Percentiles rank a stretch among this genome's conserved stretches.
Conservation (phyloP, 2,888 invertebrate genomes). For the Autographa pulchrina region DNA sequence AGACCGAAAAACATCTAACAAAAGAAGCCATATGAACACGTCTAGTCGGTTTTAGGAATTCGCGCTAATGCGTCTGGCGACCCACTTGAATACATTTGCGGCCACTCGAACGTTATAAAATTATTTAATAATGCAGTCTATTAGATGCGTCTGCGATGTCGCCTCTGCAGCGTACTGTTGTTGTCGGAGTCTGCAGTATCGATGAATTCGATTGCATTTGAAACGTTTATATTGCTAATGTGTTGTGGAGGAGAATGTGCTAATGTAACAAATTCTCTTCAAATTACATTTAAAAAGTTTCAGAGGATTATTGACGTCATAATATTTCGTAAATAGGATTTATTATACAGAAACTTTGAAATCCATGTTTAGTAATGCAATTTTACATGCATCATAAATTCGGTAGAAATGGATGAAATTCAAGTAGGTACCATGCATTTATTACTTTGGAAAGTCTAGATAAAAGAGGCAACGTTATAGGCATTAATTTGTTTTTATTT, state of each 20-base stretch:
- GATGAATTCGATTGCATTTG: constrained; percentile 10
- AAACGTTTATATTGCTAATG: neutral
- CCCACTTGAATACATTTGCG: constrained; percentile 77
- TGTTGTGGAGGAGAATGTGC: neutral
- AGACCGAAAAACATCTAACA: constrained; percentile 74
- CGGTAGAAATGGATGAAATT: neutral
- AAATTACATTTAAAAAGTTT: neutral
- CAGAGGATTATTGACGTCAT: neutral
- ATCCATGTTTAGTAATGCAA: neutral
- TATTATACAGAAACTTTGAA: constrained; percentile 8
- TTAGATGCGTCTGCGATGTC: constrained; percentile 57
- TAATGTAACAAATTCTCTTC: too few species aligned
- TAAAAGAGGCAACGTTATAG: neutral
- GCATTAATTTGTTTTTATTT: neutral
- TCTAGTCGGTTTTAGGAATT: constrained; percentile 80
- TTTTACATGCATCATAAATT: neutral
- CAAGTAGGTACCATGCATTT: neutral
- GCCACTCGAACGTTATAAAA: constrained; percentile 64
- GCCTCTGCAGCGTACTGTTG: constrained; percentile 46
- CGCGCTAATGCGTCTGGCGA: constrained; percentile 85
- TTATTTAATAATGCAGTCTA: constrained; percentile 69
- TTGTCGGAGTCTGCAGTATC: constrained; percentile 31
- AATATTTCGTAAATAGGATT: neutral
- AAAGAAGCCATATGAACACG: constrained; percentile 76
- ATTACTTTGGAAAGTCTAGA: neutral